Evolutionary conservation across 2,113 vertebrate genomes (phyloP), one percentile per base, ranked within the genome.

Genomic region (Lichenostomus cassidix): DNA sequence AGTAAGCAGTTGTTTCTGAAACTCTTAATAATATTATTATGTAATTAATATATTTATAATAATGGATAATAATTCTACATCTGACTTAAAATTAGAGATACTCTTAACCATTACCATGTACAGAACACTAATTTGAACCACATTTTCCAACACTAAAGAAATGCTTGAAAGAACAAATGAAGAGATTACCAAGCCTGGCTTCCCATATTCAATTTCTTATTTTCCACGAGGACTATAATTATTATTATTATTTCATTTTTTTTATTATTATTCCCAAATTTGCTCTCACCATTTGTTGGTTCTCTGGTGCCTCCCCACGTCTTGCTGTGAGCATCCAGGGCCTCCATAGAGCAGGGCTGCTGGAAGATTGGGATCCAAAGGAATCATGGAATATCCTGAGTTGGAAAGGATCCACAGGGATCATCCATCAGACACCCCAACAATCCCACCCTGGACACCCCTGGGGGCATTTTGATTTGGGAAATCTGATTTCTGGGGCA

Each of bases 301-400:
- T 62, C 75, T 76, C 49, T n/a, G 80, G 55, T 65, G 53, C 83
- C 33, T 95, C 89, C 11, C 79, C 25, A 3, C 83, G 95, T 79
- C 81, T 84, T 6, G 91, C 84, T 37, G 95, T n/a, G 64, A 58
- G 60, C 33, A 76, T 75, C 98, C 98, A 98, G 4, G 98, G 98
- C 83, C 98, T 97, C 97, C 98, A 98, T 2, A 94, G 77, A 11
- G 83, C 69, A 11, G 95, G 41, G 70, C 83, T 95, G 85, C 85
- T 76, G 92, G 83, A 78, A 94, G 37, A 96, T 78, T 31, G 22
- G 88, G 53, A 65, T 3, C 55, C 5, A n/a, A 22, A 0, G 6
- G 11, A 14, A 31, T 58, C 2, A 10, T 4, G 73, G 73, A 77
- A 52, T 44, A 7, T 27, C 44, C 71, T 21, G 16, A n/a, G 10